Base-by-base conservation (phyloP, 2,888 invertebrate species). In the Ramazzottius varieornatus region DNA sequence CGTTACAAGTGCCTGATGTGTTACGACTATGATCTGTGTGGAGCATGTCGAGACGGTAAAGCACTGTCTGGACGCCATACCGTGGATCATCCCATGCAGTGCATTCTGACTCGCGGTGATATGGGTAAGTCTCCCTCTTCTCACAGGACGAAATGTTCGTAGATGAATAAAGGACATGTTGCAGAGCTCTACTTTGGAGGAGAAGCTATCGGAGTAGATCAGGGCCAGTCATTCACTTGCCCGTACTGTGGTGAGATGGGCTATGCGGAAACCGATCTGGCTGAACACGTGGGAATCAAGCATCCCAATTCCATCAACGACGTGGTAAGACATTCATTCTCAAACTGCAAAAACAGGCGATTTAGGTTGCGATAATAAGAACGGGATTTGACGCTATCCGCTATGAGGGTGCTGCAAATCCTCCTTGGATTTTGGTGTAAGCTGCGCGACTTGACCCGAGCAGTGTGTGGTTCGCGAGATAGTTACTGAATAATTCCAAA, bases 1-100 rank as follows among this genome's bases (percentile, higher is more conserved):
- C 85, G 96, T 74, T 98, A 92, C 81, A 98, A 98, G 83, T 98
- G 96, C 82, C 83, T 98, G 77, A 86, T 93, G 74, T 98, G 96
- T 81, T 93, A 90, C 79, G 96, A 98, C 81, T 98, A 93, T 81
- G 96, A 98, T 81, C 82, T 98, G 73, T 98, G 96, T 81, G 88
- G 91, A 73, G 83, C 85, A 73, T 96, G 94, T 78, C 93, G 88
- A 78, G 92, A 94, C 77, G 84, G 85, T 72, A 88, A 88, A 73
- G 87, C 87, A 70, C 87, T 86, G 46, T 68, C 40, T 24, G 72
- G 73, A 1, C 83, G 90, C 73, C 96, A 98, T 78, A 86, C 88
- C 71, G 85, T 86, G 72, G 91, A 92, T 78, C 96, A 98, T 81
- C 91, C 96, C 67, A 91, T 98, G 88, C 96, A 98, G 81, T 94